Conservation (phyloP, 2,888 invertebrate species). For the Morpho achilles region DNA sequence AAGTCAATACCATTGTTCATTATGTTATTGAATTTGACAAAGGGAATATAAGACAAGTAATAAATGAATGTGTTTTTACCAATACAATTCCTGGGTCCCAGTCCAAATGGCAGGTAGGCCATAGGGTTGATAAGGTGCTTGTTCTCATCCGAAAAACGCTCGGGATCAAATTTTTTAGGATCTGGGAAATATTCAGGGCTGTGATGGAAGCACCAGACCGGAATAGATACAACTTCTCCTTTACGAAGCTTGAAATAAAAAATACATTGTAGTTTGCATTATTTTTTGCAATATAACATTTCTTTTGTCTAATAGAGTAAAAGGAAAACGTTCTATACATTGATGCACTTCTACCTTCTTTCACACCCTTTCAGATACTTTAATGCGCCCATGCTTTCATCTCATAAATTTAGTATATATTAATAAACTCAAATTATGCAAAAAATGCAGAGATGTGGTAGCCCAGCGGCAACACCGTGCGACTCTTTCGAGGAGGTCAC, state of each 20-base stretch:
- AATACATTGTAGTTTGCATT: neutral
- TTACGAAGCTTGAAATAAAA: conserved; percentile 39
- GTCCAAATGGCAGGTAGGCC: conserved; percentile 75
- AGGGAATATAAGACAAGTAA: neutral
- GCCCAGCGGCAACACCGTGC: too few species aligned
- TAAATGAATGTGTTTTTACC: conserved; percentile 45
- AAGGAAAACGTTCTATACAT: too few species aligned
- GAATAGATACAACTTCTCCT: conserved; percentile 50
- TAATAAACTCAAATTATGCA: too few species aligned
- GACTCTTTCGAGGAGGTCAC: too few species aligned
- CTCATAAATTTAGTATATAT: too few species aligned
- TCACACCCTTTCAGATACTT: too few species aligned
- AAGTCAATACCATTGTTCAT: neutral
- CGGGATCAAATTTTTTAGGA: conserved; percentile 79
- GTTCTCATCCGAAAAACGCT: conserved; percentile 79
- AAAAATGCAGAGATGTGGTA: too few species aligned
- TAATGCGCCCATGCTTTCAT: too few species aligned
- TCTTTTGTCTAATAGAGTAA: too few species aligned
- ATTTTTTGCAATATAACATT: neutral
- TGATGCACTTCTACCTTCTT: too few species aligned
- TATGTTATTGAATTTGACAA: too few species aligned
- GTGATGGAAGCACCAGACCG: conserved; percentile 64
- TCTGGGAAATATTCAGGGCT: conserved; percentile 74
- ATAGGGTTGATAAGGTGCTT: conserved; percentile 54
- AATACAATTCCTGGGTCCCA: conserved; percentile 80